These are phyloP conservation scores for Phyllostomus hastatus DNA, from an alignment of 2,113 vertebrate species.

Conservation along the genomic window DNA sequence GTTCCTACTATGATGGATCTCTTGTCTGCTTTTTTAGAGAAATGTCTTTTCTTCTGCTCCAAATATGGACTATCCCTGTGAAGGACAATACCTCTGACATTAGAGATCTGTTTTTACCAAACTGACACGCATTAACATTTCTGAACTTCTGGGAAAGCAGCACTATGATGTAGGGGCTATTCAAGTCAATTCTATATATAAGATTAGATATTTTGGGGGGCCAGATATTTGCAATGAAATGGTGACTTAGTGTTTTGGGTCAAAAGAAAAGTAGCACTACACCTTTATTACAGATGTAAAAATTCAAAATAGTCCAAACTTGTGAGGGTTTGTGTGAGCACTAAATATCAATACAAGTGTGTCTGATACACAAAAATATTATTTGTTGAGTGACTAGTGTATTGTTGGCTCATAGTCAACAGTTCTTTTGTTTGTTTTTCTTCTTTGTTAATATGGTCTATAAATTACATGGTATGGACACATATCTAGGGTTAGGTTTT, in stretches of 20 bases:
- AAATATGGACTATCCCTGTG: background rate
- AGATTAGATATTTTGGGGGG: slow-evolving; percentile 37
- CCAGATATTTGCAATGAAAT: background rate
- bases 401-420: background rate
- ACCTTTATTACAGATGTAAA: background rate
- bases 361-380: background rate
- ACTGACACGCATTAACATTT: background rate
- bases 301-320: background rate
- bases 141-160: slow-evolving; percentile 10
- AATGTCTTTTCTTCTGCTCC: background rate
- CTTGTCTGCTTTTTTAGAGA: background rate
- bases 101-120: background rate
- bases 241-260: background rate
- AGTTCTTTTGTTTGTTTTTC: background rate
- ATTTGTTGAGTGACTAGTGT: background rate
- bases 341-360: background rate
- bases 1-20: background rate
- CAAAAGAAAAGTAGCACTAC: background rate
- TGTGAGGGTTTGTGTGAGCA: background rate
- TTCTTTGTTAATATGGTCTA: background rate
- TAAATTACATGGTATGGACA: background rate
- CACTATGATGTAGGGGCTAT: background rate
- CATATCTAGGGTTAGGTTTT: background rate
- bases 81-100: background rate
- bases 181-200: background rate